Evolutionary conservation across 2,113 vertebrate species (phyloP).

Genomic region (Hippoglossus stenolepis): DNA sequence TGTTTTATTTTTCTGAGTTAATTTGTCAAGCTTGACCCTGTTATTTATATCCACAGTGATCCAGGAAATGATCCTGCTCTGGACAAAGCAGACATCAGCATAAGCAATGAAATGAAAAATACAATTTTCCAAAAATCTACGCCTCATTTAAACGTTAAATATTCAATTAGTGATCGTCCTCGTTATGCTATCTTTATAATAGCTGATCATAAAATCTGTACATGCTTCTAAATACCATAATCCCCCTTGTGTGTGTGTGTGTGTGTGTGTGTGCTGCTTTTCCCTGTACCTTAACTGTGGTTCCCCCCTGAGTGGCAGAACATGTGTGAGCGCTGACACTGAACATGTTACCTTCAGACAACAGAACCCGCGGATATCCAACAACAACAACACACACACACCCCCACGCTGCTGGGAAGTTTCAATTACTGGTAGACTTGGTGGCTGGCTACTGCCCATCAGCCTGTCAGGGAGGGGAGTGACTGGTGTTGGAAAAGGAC

Average conservation of each 20-base stretch:
- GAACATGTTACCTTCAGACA: conserved; percentile 62
- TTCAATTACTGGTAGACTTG: conserved; percentile 76
- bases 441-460: conserved; percentile 65
- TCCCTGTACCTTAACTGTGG: background rate
- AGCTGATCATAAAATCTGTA: background rate
- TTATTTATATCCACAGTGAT: conserved; percentile 1
- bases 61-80: background rate
- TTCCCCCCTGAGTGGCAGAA: conserved; percentile 67
- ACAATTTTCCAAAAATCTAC: background rate
- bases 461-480: conserved; percentile 51
- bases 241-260: background rate
- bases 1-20: background rate
- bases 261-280: background rate
- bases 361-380: conserved; percentile 63
- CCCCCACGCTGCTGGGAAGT: conserved; percentile 62
- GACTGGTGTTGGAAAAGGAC: conserved; percentile 38
- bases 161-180: background rate
- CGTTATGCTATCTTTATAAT: no score
- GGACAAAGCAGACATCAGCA: background rate
- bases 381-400: conserved; percentile 54
- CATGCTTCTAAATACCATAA: background rate
- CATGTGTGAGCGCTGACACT: conserved; percentile 58
- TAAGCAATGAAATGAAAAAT: background rate
- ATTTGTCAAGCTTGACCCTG: background rate
- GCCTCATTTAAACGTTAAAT: background rate